Evolutionary conservation across 64 coral and sea anemone genomes (phyloP).

Genomic region (Actinia equina): DNA sequence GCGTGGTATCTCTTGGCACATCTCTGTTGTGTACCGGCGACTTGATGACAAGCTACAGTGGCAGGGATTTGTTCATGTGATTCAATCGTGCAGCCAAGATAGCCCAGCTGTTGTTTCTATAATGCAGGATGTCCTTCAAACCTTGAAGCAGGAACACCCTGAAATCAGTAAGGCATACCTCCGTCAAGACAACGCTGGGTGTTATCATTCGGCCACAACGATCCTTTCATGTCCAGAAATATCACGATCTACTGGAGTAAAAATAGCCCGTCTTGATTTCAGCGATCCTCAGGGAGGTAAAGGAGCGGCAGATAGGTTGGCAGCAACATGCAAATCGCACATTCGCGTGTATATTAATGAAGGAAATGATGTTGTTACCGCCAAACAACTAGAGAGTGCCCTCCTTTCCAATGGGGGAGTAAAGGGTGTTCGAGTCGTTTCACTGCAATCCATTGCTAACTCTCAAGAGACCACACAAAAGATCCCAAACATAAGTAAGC

Average conservation of each 20-base stretch:
- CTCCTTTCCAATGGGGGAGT: background rate
- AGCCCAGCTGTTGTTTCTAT: constrained; percentile 28
- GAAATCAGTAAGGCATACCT: background rate
- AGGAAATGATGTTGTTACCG: constrained; percentile 9
- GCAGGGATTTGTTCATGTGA: constrained; percentile 23
- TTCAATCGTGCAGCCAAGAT: constrained; percentile 2
- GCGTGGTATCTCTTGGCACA: constrained; percentile 14
- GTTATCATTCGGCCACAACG: background rate
- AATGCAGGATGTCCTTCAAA: background rate
- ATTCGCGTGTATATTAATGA: constrained; percentile 14
- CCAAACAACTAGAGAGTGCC: constrained; percentile 8
- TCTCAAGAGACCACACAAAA: background rate
- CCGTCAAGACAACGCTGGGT: constrained; percentile 23
- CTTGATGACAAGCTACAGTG: background rate
- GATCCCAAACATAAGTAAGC: constrained; percentile 5
- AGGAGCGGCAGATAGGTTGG: no score
- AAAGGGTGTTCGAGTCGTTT: constrained; percentile 1
- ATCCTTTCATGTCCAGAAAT: background rate
- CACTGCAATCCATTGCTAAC: background rate
- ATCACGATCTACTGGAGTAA: background rate
- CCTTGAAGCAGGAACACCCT: background rate
- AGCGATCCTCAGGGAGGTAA: constrained; percentile 20
- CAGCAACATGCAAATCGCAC: background rate
- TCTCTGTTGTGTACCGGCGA: constrained; percentile 8
- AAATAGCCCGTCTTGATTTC: background rate